Evolutionary conservation across 2,888 invertebrate genomes (phyloP), one percentile per base, ranked within the genome.

Genomic region (Seira musarum): DNA sequence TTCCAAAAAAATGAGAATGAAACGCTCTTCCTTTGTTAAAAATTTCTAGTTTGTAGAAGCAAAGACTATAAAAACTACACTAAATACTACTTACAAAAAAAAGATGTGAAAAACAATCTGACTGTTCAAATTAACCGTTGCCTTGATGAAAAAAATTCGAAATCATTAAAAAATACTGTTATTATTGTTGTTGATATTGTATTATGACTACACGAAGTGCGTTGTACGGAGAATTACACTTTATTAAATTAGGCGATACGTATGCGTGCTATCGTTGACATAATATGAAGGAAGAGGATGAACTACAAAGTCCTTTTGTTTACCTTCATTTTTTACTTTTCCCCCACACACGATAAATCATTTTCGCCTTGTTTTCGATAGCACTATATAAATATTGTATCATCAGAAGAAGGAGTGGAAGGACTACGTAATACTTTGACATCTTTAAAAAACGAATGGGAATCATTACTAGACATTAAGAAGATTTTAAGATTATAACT

Each of bases 111-210:
- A 81, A 70, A 81, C 80, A 81, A 81, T 81, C 80, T 76, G 80
- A 81, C 80, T 81, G 80, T 81, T 81, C 80, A 81, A 81, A 81
- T 81, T 81, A 76, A 81, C 75, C 65, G 80, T 76, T 81, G 80
- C 80, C 80, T 81, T 81, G 80, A 76, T 76, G 57, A 64, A 81
- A 30, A 30, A 30, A 30, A 30, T 81, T 81, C 76, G 80, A 81
- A 75, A 76, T 71, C 69, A 71, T 80, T 64, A 24, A 30, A 30
- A 30, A 30, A 30, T 79, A 67, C 63, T 72, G 35, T 64, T 64
- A 72, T 46, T 46, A 46, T 19, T 35, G 35, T 66, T 35, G 30
- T 30, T 30, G 30, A 30, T 30, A 30, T 30, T 30, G 49, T 71
- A 81, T 71, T 75, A 76, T 72, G 63, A 69, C 30, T 61, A 63